Percentiles rank a stretch among this genome's conserved stretches.
phyloP scores from a whole-genome alignment of 2,888 invertebrate genomes.

The Cepaea hortensis region DNA sequence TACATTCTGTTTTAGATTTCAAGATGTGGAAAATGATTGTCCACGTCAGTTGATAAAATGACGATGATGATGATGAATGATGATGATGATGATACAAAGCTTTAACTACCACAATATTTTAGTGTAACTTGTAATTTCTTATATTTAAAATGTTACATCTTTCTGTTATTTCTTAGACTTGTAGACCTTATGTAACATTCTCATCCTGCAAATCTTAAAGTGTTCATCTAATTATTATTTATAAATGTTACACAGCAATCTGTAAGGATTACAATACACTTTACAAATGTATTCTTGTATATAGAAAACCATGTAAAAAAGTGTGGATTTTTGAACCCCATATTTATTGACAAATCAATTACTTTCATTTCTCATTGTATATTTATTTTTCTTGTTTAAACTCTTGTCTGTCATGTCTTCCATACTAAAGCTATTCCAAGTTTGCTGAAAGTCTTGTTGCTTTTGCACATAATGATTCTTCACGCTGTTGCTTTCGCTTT shows the following conservation, averaged over 20 bases:
- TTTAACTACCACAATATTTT: too few relatives aligned
- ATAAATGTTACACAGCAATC: too few relatives aligned
- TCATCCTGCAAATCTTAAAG: not conserved
- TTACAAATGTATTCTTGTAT: not conserved
- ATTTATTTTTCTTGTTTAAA: not conserved
- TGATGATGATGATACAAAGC: too few relatives aligned
- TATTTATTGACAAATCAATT: conserved; percentile 4
- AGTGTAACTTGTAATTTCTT: too few relatives aligned
- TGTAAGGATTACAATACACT: not conserved
- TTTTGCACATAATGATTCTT: not conserved
- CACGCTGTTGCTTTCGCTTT: not conserved
- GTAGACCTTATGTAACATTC: not conserved
- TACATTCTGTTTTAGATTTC: too few relatives aligned
- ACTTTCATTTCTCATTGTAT: not conserved
- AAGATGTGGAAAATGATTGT: too few relatives aligned
- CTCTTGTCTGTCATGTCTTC: conserved; percentile 11
- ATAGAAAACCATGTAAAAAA: not conserved
- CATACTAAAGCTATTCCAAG: conserved; percentile 31
- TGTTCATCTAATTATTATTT: not conserved
- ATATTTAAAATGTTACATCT: too few relatives aligned
- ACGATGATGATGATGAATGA: too few relatives aligned
- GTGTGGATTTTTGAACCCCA: not conserved
- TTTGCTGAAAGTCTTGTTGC: conserved; percentile 16
- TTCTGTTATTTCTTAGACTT: not conserved
- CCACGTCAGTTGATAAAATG: too few relatives aligned